Evolutionary conservation across 2,113 vertebrate genomes (phyloP).

Genomic region (Panthera tigris): DNA sequence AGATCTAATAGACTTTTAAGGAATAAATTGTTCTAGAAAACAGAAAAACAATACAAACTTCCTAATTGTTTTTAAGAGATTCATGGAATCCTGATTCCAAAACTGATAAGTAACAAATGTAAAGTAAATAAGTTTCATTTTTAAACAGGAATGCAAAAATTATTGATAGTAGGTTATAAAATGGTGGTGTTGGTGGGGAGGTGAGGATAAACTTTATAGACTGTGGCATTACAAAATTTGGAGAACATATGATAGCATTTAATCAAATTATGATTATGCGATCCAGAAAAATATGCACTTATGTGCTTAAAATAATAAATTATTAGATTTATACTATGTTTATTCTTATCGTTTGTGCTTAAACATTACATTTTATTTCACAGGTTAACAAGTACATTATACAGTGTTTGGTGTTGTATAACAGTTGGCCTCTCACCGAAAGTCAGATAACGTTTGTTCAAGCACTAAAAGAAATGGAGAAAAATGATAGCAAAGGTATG

Average conservation of each 20-base stretch:
- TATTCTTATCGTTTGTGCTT: not conserved
- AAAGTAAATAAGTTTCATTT: not conserved
- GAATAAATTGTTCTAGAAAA: not conserved
- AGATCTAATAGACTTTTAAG: not conserved
- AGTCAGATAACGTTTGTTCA: conserved; percentile 86
- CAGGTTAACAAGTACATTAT: conserved; percentile 91
- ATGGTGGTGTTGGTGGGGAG: not conserved
- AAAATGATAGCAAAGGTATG: conserved; percentile 89
- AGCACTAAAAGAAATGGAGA: conserved; percentile 87
- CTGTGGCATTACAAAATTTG: not conserved
- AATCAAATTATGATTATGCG: not conserved
- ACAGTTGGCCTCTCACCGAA: conserved; percentile 91
- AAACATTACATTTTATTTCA: conserved; percentile 68
- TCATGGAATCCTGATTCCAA: not conserved
- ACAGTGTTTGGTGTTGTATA: conserved; percentile 88
- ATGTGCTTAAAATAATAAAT: not conserved
- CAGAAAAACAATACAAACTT: not conserved
- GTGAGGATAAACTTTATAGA: not conserved
- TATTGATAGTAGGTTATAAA: not conserved
- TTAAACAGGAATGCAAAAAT: not conserved
- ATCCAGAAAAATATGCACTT: not conserved
- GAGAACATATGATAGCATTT: not conserved
- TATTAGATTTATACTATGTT: not conserved
- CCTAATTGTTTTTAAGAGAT: not conserved
- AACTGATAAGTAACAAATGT: not conserved